These are phyloP conservation scores for Zeus faber DNA, from an alignment of 2,113 vertebrate species.

Conservation along the genomic window DNA sequence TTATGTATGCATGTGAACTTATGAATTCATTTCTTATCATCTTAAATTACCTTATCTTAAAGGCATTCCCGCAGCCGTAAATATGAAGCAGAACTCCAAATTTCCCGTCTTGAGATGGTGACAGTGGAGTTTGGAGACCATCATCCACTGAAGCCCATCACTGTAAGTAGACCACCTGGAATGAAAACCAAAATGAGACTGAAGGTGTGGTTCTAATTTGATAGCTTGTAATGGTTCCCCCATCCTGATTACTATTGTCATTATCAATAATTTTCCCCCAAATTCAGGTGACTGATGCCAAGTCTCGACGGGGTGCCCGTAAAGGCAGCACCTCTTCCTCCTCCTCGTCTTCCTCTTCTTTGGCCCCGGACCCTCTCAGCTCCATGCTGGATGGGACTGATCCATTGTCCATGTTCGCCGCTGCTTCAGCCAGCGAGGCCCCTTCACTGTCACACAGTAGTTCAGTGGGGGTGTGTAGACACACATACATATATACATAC, in stretches of 20 bases:
- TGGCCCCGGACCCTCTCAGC: slow-evolving; percentile 84
- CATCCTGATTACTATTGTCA: background rate
- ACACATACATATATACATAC: background rate
- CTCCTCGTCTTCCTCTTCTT: slow-evolving; percentile 88
- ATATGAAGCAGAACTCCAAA: slow-evolving; percentile 82
- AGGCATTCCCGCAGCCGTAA: slow-evolving; percentile 85
- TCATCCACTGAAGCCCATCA: slow-evolving; percentile 93
- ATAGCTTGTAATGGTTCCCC: background rate
- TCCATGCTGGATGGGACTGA: slow-evolving; percentile 92
- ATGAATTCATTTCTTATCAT: background rate
- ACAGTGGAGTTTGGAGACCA: slow-evolving; percentile 87
- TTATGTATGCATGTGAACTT: too few relatives aligned
- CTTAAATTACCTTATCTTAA: background rate
- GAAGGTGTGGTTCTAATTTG: too few relatives aligned
- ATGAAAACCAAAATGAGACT: too few relatives aligned
- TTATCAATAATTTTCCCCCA: background rate
- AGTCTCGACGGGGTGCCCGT: slow-evolving; percentile 82
- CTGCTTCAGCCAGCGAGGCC: slow-evolving; percentile 72
- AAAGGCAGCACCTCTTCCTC: slow-evolving; percentile 95
- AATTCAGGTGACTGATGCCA: slow-evolving; percentile 88
- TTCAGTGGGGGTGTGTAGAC: slow-evolving; percentile 59
- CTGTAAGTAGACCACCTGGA: slow-evolving; percentile 77
- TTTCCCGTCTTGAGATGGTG: slow-evolving; percentile 69
- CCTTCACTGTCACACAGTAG: slow-evolving; percentile 50
- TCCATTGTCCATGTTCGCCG: slow-evolving; percentile 91